Evolutionary conservation across 2,797 vertebrate genomes (phyloP).

Genomic region (Clarias laeviceps): DNA sequence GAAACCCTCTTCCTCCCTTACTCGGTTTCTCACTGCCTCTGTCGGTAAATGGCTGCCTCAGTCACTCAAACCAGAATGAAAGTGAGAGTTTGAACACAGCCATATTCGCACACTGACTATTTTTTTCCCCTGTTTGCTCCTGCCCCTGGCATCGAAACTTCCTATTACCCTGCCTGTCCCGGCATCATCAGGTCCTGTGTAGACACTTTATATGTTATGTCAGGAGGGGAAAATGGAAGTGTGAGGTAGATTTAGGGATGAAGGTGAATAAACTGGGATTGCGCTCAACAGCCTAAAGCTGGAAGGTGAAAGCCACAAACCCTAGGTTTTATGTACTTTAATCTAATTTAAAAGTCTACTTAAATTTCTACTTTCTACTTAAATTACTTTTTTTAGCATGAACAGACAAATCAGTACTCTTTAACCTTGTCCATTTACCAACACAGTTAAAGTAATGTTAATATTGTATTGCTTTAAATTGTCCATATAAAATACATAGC

Average conservation of each 20-base stretch:
- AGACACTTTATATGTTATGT: neutral
- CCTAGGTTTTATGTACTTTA: constrained; percentile 13
- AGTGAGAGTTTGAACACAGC: constrained; percentile 12
- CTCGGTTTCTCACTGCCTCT: constrained; percentile 38
- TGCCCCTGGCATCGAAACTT: constrained; percentile 17
- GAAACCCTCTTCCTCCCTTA: constrained; percentile 73
- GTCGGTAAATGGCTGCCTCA: constrained; percentile 62
- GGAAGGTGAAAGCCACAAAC: constrained; percentile 22
- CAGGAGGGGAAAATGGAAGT: constrained; percentile 19
- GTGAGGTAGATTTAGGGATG: constrained; percentile 28
- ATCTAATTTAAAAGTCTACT: neutral
- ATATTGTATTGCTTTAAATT: neutral
- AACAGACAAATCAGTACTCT: neutral
- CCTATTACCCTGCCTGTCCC: constrained; percentile 28
- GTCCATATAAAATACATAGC: neutral
- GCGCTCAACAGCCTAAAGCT: constrained; percentile 9
- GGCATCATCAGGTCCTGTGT: neutral
- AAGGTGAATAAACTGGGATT: constrained; percentile 24
- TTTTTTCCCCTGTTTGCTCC: neutral
- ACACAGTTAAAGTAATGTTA: neutral
- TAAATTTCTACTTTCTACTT: neutral
- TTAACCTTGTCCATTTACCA: neutral
- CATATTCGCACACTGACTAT: neutral
- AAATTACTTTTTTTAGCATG: neutral
- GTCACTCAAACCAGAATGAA: constrained; percentile 52